These are phyloP conservation scores for Pseudocheirus occidentalis DNA, from an alignment of 2,797 vertebrate species.

Conservation along the genomic window DNA sequence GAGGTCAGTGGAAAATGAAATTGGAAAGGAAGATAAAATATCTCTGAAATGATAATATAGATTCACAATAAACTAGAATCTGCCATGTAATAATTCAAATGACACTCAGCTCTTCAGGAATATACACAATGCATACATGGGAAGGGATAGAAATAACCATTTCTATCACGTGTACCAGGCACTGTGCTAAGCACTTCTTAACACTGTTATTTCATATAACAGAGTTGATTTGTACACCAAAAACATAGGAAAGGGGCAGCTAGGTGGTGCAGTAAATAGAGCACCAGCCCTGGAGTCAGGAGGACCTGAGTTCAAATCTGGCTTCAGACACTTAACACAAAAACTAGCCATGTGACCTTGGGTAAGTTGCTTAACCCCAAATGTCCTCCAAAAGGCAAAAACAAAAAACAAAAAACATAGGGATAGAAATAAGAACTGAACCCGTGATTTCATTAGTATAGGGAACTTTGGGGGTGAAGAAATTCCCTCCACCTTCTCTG, in stretches of 20 bases:
- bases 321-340: no score
- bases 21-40: conserved; percentile 36
- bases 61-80: neutral
- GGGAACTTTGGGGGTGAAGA: neutral
- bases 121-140: neutral
- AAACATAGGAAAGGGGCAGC: no score
- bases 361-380: no score
- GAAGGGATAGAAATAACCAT: neutral
- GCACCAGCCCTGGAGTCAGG: no score
- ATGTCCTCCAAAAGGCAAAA: no score
- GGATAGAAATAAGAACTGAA: neutral
- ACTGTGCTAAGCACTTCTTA: neutral
- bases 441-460: neutral
- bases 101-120: neutral
- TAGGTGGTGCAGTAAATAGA: no score
- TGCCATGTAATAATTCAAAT: neutral
- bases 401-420: no score
- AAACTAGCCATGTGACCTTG: no score
- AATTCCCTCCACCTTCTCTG: neutral
- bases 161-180: neutral
- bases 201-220: neutral
- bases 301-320: no score
- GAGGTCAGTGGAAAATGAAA: neutral
- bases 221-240: neutral
- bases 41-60: neutral